phyloP scores from a whole-genome alignment of 2,113 vertebrate species.

The Lamprologus tigripictilis region DNA sequence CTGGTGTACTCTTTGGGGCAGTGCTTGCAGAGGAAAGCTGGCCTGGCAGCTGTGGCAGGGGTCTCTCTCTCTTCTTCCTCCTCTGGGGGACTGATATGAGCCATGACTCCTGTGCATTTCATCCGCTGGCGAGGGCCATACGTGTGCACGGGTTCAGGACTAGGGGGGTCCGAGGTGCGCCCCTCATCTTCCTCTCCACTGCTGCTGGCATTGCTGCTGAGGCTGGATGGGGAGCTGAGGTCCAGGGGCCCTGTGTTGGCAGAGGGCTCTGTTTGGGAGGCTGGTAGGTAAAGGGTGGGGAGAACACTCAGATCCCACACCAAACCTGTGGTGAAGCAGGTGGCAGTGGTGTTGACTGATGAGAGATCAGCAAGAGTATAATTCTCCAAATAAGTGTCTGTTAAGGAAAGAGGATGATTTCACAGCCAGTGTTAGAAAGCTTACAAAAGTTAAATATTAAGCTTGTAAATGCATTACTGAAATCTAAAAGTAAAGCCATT shows the following conservation, averaged over 20 bases:
- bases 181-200: conserved; percentile 90
- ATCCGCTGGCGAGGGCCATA: conserved; percentile 74
- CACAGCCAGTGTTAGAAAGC: neutral
- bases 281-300: conserved; percentile 73
- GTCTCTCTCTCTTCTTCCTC: conserved; percentile 60
- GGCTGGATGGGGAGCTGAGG: conserved; percentile 79
- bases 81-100: conserved; percentile 72
- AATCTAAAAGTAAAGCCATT: neutral
- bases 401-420: neutral
- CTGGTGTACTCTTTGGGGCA: conserved; percentile 92
- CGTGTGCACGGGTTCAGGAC: conserved; percentile 79
- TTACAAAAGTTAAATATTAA: neutral
- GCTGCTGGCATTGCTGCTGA: conserved; percentile 73
- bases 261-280: conserved; percentile 60
- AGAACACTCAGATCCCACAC: conserved; percentile 87
- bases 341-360: conserved; percentile 48
- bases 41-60: conserved; percentile 59
- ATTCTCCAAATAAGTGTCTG: conserved; percentile 78
- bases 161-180: conserved; percentile 87
- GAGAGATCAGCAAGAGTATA: conserved; percentile 71
- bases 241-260: conserved; percentile 73
- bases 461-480: neutral
- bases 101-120: conserved; percentile 77
- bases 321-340: conserved; percentile 79
- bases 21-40: conserved; percentile 90